Evolutionary conservation across 2,888 invertebrate genomes (phyloP).

Genomic region (Sarcophaga subvicina): DNA sequence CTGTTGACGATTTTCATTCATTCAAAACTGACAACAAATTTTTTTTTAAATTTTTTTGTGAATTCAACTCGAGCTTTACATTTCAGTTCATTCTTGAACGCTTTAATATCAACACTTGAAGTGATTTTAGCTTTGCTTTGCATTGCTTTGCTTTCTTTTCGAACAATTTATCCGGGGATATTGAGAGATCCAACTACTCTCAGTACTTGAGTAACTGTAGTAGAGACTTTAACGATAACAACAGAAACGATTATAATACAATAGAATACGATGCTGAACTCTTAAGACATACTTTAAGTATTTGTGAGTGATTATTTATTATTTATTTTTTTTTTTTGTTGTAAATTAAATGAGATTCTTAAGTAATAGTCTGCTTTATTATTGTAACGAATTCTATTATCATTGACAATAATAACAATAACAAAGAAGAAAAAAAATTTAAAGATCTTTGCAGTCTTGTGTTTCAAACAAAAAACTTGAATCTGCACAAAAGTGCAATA

Average conservation of each 20-base stretch:
- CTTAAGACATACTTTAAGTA: no score
- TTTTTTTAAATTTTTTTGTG: conserved; percentile 45
- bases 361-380: not conserved
- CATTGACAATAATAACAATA: not conserved
- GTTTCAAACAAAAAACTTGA: not conserved
- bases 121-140: conserved; percentile 20
- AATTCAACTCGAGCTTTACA: conserved; percentile 47
- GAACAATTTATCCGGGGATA: not conserved
- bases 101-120: conserved; percentile 67
- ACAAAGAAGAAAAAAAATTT: not conserved
- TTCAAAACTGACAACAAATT: not conserved
- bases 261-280: not conserved
- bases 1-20: conserved; percentile 47
- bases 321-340: not conserved
- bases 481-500: not conserved
- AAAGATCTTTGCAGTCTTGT: not conserved
- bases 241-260: not conserved
- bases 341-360: not conserved
- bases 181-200: not conserved
- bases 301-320: not conserved
- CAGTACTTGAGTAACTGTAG: not conserved
- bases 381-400: not conserved
- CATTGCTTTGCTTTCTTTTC: not conserved
- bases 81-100: conserved; percentile 63
- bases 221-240: not conserved